Evolutionary conservation across 2,888 invertebrate species (phyloP).

Genomic region (Coenonympha arcania): DNA sequence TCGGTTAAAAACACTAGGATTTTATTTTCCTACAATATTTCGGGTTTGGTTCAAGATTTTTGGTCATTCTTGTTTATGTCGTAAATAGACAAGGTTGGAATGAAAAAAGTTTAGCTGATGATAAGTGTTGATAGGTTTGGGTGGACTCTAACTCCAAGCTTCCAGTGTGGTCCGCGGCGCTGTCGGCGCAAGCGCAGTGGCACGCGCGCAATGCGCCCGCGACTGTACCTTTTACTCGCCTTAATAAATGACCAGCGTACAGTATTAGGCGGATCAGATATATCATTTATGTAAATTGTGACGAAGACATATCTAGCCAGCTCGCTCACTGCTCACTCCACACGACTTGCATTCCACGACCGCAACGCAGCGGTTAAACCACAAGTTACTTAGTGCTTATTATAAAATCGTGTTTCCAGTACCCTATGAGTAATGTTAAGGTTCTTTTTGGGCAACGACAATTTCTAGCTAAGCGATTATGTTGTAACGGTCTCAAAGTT

Average conservation of each 20-base stretch:
- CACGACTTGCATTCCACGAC: conserved; percentile 65
- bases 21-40: too few relatives aligned
- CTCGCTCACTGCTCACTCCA: conserved; percentile 56
- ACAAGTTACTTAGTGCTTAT: conserved; percentile 42
- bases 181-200: conserved; percentile 58
- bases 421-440: conserved; percentile 19
- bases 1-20: too few relatives aligned
- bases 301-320: conserved; percentile 73
- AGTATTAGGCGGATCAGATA: conserved; percentile 71
- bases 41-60: too few relatives aligned
- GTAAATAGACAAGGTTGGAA: too few relatives aligned
- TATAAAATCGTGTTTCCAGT: conserved; percentile 38
- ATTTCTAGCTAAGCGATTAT: conserved; percentile 12
- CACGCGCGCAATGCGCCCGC: conserved; percentile 67
- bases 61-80: too few relatives aligned
- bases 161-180: conserved; percentile 64
- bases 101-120: too few relatives aligned
- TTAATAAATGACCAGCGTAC: conserved; percentile 69
- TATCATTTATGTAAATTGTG: conserved; percentile 75
- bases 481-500: background rate
- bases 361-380: conserved; percentile 51
- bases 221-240: conserved; percentile 46
- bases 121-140: background rate
- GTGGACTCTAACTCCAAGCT: conserved; percentile 12
- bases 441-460: conserved; percentile 11